Conservation (phyloP, 2,797 vertebrate genomes). For the Tragopan temminckii region DNA sequence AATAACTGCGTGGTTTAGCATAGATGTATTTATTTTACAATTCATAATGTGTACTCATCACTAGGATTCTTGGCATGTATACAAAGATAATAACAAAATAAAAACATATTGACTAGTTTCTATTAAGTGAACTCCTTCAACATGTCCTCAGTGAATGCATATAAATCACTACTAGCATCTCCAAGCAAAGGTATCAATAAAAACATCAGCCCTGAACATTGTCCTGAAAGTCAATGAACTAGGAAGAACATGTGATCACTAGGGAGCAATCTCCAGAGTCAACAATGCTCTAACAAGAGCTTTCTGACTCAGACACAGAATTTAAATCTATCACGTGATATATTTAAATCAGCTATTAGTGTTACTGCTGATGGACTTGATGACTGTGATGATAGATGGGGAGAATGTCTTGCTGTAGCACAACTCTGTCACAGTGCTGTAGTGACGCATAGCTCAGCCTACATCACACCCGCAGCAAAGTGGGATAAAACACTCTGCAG, state of each 20-base stretch:
- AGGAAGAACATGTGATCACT: background rate
- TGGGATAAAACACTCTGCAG: background rate
- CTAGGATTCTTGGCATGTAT: slow-evolving; percentile 30
- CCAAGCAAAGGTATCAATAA: slow-evolving; percentile 22
- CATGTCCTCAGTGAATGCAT: background rate
- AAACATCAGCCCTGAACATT: background rate
- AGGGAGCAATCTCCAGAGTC: background rate
- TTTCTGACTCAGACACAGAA: background rate
- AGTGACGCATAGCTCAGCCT: background rate
- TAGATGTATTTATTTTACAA: slow-evolving; percentile 63
- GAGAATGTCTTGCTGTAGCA: accelerated
- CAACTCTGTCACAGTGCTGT: accelerated
- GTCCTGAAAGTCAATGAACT: background rate
- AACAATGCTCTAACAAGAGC: background rate
- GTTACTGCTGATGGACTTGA: background rate
- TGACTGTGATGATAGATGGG: background rate
- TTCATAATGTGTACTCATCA: slow-evolving; percentile 52
- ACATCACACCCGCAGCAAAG: accelerated
- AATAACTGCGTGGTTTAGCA: slow-evolving; percentile 67
- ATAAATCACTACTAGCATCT: slow-evolving; percentile 45
- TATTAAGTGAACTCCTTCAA: slow-evolving; percentile 40
- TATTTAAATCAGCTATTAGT: background rate
- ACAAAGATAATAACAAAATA: slow-evolving; percentile 52
- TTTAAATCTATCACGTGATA: background rate
- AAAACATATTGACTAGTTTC: slow-evolving; percentile 46